These are phyloP conservation scores for Nymphalis polychloros DNA, from an alignment of 2,888 invertebrate genomes.

Conservation along the genomic window DNA sequence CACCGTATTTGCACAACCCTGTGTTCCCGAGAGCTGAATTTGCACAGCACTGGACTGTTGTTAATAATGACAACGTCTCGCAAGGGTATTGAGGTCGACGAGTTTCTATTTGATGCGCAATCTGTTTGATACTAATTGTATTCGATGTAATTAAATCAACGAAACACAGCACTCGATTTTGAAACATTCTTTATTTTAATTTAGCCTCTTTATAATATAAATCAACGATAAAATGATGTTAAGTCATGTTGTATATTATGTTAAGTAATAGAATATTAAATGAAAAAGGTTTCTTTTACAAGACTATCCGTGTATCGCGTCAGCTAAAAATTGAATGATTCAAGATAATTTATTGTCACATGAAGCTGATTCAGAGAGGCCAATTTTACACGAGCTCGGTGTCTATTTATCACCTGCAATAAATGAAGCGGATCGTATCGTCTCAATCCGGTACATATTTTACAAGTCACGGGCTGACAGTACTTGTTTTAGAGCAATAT, in stretches of 20 bases:
- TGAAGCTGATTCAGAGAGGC: constrained; percentile 22
- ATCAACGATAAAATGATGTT: background rate
- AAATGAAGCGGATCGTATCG: constrained; percentile 24
- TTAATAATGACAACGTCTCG: constrained; percentile 8
- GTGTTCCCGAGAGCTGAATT: constrained; percentile 7
- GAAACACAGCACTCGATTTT: background rate
- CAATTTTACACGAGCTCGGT: constrained; percentile 16
- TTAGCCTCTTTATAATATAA: background rate
- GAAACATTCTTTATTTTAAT: too few relatives aligned
- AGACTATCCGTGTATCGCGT: background rate
- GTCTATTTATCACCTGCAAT: constrained; percentile 30
- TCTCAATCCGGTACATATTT: constrained; percentile 30
- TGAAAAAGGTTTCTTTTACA: background rate
- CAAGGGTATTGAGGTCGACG: constrained; percentile 9
- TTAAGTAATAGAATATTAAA: background rate
- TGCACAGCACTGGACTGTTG: constrained; percentile 12
- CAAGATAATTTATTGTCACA: constrained; percentile 20
- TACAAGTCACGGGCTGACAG: constrained; percentile 21
- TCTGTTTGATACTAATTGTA: background rate
- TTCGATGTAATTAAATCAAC: constrained; percentile 4
- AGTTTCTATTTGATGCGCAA: constrained; percentile 12
- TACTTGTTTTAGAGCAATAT: constrained; percentile 9
- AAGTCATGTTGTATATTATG: background rate
- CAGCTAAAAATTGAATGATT: background rate
- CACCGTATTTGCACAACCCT: constrained; percentile 15